Conservation (phyloP, 2,113 vertebrate species). For the Trinectes maculatus region DNA sequence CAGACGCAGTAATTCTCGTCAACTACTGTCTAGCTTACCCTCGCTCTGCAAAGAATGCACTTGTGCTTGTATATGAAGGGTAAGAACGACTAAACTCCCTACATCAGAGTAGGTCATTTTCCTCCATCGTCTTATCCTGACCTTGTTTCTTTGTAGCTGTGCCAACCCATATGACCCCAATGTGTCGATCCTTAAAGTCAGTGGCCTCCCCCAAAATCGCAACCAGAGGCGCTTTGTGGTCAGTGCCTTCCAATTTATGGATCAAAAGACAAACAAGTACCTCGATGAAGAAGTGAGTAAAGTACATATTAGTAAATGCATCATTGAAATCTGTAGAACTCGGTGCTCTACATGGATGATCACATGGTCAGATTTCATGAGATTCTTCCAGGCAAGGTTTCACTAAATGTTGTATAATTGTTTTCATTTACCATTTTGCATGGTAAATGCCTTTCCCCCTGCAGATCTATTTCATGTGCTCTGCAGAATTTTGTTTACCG, state of each 20-base stretch:
- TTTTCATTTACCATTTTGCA: background rate
- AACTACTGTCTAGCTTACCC: conserved; percentile 82
- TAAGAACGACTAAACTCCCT: conserved; percentile 12
- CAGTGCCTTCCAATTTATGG: conserved; percentile 79
- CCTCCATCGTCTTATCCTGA: fast-evolving
- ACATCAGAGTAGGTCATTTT: fast-evolving
- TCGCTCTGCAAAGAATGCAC: conserved; percentile 66
- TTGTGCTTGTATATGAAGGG: conserved; percentile 80
- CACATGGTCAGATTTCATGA: too few relatives aligned
- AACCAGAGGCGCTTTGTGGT: conserved; percentile 69
- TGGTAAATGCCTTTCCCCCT: background rate
- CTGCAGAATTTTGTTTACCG: conserved; percentile 74
- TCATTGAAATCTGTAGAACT: too few relatives aligned
- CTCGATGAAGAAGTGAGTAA: conserved; percentile 77
- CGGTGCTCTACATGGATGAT: too few relatives aligned
- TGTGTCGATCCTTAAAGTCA: conserved; percentile 53
- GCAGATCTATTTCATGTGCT: conserved; percentile 84
- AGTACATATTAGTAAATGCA: too few relatives aligned
- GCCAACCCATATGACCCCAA: conserved; percentile 66
- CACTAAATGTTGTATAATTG: too few relatives aligned
- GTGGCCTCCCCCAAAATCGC: conserved; percentile 24
- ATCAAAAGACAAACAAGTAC: conserved; percentile 63
- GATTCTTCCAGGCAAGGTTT: too few relatives aligned
- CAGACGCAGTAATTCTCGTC: conserved; percentile 68
- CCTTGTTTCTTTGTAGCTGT: conserved; percentile 60